These are phyloP conservation scores for Anarhynchus alexandrinus DNA, from an alignment of 2,113 vertebrate genomes.

Conservation along the genomic window DNA sequence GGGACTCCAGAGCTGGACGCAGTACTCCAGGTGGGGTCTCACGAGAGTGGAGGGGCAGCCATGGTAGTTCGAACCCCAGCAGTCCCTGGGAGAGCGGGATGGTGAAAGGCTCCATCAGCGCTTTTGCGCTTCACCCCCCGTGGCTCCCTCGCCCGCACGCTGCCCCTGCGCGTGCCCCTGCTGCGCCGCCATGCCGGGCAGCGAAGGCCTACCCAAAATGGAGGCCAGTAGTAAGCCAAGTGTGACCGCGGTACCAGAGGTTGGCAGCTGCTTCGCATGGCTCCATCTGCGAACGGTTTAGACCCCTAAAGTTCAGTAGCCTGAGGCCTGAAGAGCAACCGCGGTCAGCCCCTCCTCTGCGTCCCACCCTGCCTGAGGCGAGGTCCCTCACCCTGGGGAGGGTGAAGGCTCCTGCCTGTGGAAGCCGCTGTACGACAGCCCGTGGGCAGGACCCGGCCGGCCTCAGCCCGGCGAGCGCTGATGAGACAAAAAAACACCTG, in stretches of 20 bases:
- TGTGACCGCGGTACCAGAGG: rapidly evolving
- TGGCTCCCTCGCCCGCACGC: rapidly evolving
- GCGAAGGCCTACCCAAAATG: background rate
- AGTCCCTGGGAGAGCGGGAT: rapidly evolving
- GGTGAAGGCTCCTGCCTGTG: rapidly evolving
- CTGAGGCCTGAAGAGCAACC: too few relatives aligned
- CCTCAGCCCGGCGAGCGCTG: background rate
- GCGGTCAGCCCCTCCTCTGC: rapidly evolving
- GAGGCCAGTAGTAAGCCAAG: background rate
- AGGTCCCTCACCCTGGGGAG: background rate
- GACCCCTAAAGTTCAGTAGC: background rate
- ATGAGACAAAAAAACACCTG: too few relatives aligned
- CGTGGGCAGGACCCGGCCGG: rapidly evolving
- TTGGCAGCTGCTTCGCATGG: background rate
- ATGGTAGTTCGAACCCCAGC: rapidly evolving
- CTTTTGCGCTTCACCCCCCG: too few relatives aligned
- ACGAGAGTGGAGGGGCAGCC: background rate
- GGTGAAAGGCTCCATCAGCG: too few relatives aligned
- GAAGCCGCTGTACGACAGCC: rapidly evolving
- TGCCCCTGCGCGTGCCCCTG: rapidly evolving
- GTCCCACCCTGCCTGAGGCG: background rate
- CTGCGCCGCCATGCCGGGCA: rapidly evolving
- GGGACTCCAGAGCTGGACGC: too few relatives aligned
- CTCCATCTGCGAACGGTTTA: rapidly evolving
- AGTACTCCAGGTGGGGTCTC: too few relatives aligned